Evolutionary conservation across 2,888 invertebrate species (phyloP).

Genomic region (Andrena fulva): DNA sequence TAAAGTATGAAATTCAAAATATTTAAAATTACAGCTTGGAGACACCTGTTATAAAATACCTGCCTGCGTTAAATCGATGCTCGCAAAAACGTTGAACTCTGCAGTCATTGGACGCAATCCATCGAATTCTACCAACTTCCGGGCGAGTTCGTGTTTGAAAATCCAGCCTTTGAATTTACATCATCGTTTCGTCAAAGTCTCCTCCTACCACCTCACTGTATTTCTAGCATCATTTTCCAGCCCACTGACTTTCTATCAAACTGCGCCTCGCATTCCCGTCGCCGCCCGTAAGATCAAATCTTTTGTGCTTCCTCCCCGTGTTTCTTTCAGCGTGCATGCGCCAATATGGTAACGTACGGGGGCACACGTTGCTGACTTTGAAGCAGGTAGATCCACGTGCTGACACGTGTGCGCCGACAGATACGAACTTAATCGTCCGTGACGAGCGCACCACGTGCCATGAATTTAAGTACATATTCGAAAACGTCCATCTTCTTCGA

Average conservation of each 20-base stretch:
- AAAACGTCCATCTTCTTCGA: conserved; percentile 47
- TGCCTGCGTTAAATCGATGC: too few relatives aligned
- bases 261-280: conserved; percentile 71
- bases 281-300: conserved; percentile 63
- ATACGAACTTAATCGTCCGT: conserved; percentile 66
- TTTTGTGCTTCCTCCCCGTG: conserved; percentile 63
- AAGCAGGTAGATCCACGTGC: conserved; percentile 78
- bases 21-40: too few relatives aligned
- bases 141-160: neutral
- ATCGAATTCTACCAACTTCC: neutral
- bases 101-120: too few relatives aligned
- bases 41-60: too few relatives aligned
- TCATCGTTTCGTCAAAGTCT: neutral
- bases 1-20: too few relatives aligned
- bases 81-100: too few relatives aligned
- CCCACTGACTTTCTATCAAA: conserved; percentile 77
- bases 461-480: conserved; percentile 48
- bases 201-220: conserved; percentile 46
- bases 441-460: conserved; percentile 59
- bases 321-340: conserved; percentile 49
- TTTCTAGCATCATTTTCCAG: conserved; percentile 74
- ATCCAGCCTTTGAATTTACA: neutral
- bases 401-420: conserved; percentile 72
- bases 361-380: conserved; percentile 73
- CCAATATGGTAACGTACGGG: conserved; percentile 55